Conservation (phyloP, 2,113 vertebrate species). For the Urocynchramus pylzowi region DNA sequence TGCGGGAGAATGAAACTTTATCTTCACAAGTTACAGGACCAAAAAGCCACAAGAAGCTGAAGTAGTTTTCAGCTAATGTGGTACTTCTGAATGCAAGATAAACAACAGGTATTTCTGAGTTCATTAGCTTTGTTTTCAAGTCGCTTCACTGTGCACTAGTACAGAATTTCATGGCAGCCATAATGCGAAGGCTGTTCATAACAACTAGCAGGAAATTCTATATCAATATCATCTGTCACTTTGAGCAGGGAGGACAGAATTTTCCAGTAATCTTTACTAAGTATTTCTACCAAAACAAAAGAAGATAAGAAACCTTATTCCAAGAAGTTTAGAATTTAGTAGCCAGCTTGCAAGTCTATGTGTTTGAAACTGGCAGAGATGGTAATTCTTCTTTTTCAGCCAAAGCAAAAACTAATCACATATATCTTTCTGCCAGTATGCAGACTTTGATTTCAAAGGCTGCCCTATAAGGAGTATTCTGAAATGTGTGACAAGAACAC, state of each 20-base stretch:
- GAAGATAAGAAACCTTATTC: not conserved
- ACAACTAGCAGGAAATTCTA: not conserved
- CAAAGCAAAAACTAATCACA: not conserved
- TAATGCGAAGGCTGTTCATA: not conserved
- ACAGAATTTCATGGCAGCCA: not conserved
- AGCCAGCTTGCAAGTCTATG: not conserved
- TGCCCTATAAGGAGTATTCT: not conserved
- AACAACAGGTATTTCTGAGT: not conserved
- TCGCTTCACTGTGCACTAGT: not conserved
- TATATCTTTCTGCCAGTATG: fast-evolving
- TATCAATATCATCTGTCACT: not conserved
- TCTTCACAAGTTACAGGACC: not conserved
- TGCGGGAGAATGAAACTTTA: not conserved
- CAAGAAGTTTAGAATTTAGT: not conserved
- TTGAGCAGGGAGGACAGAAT: not conserved
- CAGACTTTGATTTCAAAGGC: not conserved
- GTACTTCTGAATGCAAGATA: not conserved
- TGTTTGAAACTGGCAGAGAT: not conserved
- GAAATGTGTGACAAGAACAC: not conserved
- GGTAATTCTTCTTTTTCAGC: not conserved
- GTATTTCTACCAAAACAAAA: not conserved
- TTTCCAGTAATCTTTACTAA: not conserved
- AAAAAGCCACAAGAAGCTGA: not conserved
- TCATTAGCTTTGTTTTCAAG: not conserved
- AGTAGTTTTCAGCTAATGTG: not conserved